These are phyloP conservation scores for Elaphurus davidianus DNA, from an alignment of 2,113 vertebrate genomes.

Conservation along the genomic window DNA sequence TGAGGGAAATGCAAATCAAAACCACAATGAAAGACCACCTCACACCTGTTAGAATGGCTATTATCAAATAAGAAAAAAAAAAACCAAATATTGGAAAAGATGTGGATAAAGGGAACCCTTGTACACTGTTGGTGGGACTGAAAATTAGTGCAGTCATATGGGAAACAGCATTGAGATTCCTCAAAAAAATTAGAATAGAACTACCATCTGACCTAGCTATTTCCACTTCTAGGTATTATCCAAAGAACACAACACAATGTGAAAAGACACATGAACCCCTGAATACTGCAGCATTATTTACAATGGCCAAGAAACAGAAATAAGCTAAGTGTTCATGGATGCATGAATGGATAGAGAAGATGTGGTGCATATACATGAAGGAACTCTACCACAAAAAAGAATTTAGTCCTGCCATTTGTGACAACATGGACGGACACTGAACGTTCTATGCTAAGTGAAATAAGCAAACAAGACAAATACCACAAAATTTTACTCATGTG, in stretches of 20 bases:
- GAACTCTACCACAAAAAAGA: neutral
- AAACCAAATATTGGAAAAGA: neutral
- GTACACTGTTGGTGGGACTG: neutral
- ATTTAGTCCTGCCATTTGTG: neutral
- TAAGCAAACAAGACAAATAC: neutral
- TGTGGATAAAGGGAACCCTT: neutral
- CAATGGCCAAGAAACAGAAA: neutral
- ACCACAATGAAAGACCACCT: neutral
- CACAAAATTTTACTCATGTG: neutral
- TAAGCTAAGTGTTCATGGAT: neutral
- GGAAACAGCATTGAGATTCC: neutral
- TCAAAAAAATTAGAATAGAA: neutral
- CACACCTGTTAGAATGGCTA: neutral
- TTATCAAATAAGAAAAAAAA: neutral
- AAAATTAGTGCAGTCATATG: neutral
- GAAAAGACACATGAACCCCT: neutral
- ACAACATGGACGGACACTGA: neutral
- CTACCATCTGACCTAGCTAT: neutral
- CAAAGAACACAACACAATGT: neutral
- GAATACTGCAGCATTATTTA: neutral
- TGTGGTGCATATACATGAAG: neutral
- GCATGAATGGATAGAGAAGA: neutral
- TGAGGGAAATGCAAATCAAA: neutral
- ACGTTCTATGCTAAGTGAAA: neutral
- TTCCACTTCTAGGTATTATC: neutral